Percentiles rank a stretch among this genome's conserved stretches.
These are phyloP conservation scores for Melieria picta DNA, from an alignment of 2,888 invertebrate species.

Conservation along the genomic window DNA sequence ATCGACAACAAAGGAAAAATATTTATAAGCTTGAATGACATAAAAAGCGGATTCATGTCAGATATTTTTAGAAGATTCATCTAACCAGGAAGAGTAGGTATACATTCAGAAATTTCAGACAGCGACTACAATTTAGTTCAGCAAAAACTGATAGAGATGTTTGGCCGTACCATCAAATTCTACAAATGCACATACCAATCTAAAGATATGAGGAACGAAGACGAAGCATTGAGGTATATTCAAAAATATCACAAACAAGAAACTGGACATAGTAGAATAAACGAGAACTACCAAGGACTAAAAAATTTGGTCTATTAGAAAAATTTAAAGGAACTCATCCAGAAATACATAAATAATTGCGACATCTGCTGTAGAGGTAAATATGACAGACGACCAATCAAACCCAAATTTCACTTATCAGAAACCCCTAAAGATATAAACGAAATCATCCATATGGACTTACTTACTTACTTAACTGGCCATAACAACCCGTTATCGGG, in stretches of 20 bases:
- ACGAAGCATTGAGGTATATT: too few relatives aligned
- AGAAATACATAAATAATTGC: not conserved
- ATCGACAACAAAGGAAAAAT: not conserved
- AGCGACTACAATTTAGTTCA: not conserved
- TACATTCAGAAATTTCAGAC: not conserved
- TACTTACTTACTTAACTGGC: too few relatives aligned
- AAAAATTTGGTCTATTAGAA: slow-evolving; percentile 6
- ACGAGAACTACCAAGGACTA: too few relatives aligned
- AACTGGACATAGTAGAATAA: too few relatives aligned
- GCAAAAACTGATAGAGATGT: too few relatives aligned
- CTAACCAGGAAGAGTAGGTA: not conserved
- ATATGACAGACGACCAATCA: slow-evolving; percentile 23
- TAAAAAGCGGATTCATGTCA: not conserved
- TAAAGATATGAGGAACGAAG: too few relatives aligned
- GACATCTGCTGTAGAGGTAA: slow-evolving; percentile 3
- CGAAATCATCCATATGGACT: slow-evolving; percentile 5
- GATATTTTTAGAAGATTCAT: not conserved
- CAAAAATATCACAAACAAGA: too few relatives aligned
- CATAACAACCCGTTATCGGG: too few relatives aligned
- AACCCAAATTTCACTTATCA: slow-evolving; percentile 2
- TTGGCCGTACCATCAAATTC: too few relatives aligned
- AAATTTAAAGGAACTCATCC: slow-evolving; percentile 6
- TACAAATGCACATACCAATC: too few relatives aligned
- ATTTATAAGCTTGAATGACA: not conserved
- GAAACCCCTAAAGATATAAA: slow-evolving; percentile 16